phyloP scores from a whole-genome alignment of 2,888 invertebrate species.

The Frankliniella fusca region DNA sequence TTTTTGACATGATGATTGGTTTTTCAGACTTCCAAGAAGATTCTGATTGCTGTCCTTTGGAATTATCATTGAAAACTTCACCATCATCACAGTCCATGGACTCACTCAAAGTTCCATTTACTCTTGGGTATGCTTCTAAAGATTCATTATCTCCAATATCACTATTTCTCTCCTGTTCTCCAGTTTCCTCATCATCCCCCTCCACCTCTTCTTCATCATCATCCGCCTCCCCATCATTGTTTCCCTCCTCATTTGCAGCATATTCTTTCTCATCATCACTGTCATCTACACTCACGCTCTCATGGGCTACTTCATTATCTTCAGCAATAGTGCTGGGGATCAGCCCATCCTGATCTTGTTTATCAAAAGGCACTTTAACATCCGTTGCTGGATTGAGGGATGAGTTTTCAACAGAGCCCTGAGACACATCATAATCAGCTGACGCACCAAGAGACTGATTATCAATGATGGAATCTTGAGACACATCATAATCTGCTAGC shows the following conservation, averaged over 20 bases:
- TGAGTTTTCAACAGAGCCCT: not conserved
- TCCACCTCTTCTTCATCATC: not conserved
- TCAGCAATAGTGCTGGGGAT: not conserved
- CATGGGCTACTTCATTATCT: not conserved
- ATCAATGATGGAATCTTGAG: no score
- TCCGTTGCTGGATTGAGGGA: not conserved
- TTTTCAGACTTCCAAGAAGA: slow-evolving; percentile 6
- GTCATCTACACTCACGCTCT: not conserved
- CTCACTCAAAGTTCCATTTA: slow-evolving; percentile 1
- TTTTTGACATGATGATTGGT: not conserved
- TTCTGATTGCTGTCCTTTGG: not conserved
- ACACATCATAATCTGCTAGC: no score
- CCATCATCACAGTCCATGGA: not conserved
- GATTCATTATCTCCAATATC: not conserved
- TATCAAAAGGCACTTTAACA: not conserved
- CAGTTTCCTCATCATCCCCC: not conserved
- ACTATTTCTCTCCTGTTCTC: not conserved
- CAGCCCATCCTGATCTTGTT: no score
- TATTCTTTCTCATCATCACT: not conserved
- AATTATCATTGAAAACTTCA: not conserved
- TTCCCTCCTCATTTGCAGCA: not conserved
- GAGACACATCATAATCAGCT: not conserved
- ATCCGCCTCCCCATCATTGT: not conserved
- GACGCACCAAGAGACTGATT: not conserved
- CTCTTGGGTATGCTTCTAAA: not conserved